Percentiles rank a stretch among this genome's conserved stretches.
These are phyloP conservation scores for Bungarus multicinctus DNA, from an alignment of 2,113 vertebrate genomes.

Conservation along the genomic window DNA sequence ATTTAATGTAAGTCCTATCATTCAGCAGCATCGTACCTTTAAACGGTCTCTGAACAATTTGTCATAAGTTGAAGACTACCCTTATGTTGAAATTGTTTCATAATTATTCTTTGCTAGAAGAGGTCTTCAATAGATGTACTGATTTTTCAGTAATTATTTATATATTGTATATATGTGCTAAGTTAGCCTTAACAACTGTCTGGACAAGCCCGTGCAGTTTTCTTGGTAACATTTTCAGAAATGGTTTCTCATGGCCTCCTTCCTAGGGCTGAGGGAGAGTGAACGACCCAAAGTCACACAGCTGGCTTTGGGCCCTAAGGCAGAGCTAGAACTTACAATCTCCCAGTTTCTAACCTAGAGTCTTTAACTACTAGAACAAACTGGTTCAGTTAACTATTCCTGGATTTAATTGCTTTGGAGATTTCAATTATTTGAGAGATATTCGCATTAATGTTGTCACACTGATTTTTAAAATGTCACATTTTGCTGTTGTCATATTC, in stretches of 20 bases:
- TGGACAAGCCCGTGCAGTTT: not conserved
- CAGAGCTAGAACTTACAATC: not conserved
- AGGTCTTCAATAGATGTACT: not conserved
- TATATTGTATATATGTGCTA: not conserved
- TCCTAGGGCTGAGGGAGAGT: not conserved
- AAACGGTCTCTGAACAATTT: not conserved
- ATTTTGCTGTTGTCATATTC: not conserved
- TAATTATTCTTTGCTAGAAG: conserved; percentile 17
- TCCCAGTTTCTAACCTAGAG: not conserved
- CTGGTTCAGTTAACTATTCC: not conserved
- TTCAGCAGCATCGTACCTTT: not conserved
- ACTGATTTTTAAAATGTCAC: conserved; percentile 7
- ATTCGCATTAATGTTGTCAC: conserved; percentile 6
- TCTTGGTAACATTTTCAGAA: not conserved
- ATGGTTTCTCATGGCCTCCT: not conserved
- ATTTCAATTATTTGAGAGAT: not conserved
- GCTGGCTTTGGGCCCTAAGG: not conserved
- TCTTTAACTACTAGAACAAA: not conserved
- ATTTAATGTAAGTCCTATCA: not conserved
- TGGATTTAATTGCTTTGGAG: conserved; percentile 9
- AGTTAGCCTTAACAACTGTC: not conserved
- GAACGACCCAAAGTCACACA: not conserved
- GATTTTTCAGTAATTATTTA: not conserved
- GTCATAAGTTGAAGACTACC: not conserved
- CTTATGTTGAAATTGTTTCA: not conserved